Evolutionary conservation across 2,113 vertebrate genomes (phyloP), one percentile per base, ranked within the genome.

Genomic region (Carollia perspicillata): DNA sequence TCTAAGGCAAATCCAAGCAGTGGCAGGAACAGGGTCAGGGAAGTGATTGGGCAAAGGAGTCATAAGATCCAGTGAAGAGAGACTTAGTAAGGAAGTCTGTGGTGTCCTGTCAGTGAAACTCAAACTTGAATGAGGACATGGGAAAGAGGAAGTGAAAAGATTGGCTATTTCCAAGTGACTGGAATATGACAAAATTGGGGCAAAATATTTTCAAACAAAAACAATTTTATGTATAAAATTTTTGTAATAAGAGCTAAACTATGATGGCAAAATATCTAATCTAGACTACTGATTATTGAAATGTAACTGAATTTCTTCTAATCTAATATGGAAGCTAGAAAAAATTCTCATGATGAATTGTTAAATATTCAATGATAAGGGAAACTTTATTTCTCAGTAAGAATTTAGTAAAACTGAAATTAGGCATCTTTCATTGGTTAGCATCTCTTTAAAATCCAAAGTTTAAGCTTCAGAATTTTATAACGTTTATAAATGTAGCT

Each of bases 131-230:
- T 55, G 33, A 23, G 26, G 16, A 74, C 12, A 12, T 68, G 58
- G 44, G 90, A 91, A 74, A 95, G n/a, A 93, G 68, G 28, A 87
- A 85, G 33, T 28, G 51, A 65, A 84, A 94, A n/a, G 65, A 65
- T 37, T 83, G 30, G 35, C 30, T 75, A 33, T 47, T 47, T n/a
- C 35, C 58, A 92, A 33, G 81, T 84, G 51, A 74, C 80, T 85
- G 37, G 18, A 89, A 42, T 49, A 66, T 63, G 49, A 66, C 37
- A 84, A 65, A 58, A 55, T 26, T 60, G 7, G 58, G 44, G 63
- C 42, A 92, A 74, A 66, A 90, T 81, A 37, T 78, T 94, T 93
- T 85, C 16, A 86, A 93, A 81, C 53, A 79, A 86, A 94, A 96
- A 51, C 10, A 53, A 4, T 6, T 94, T 83, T 37, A 53, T 89